Percentiles rank a stretch among this genome's conserved stretches.
Evolutionary conservation across 2,888 invertebrate species (phyloP).

Genomic region (Heliothis peltigera): DNA sequence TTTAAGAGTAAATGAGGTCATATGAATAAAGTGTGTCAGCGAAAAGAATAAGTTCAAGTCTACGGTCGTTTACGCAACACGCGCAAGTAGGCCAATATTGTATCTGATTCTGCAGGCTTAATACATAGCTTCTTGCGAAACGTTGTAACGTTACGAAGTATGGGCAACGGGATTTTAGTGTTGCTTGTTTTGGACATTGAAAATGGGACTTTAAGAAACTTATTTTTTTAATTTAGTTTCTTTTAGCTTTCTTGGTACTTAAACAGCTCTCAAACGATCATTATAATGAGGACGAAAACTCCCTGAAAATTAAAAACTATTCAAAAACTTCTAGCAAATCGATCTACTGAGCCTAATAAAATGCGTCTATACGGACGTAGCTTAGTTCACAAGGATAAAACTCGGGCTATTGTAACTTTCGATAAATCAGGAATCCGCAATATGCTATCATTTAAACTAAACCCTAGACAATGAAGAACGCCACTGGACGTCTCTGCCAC

Average conservation of each 20-base stretch:
- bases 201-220: constrained; percentile 1
- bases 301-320: too few species aligned
- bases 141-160: constrained; percentile 29
- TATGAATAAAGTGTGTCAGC: constrained; percentile 71
- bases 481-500: too few species aligned
- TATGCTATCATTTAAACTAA: too few species aligned
- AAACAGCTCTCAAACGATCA: too few species aligned
- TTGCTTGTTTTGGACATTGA: constrained; percentile 7
- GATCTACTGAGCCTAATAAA: too few species aligned
- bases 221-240: not conserved
- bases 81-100: constrained; percentile 84
- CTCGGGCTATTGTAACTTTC: too few species aligned
- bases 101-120: constrained; percentile 71
- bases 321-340: too few species aligned
- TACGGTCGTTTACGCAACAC: constrained; percentile 86
- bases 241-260: not conserved
- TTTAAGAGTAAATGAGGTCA: constrained; percentile 24
- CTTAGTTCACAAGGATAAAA: too few species aligned
- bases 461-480: too few species aligned
- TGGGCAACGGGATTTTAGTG: constrained; percentile 21
- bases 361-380: too few species aligned
- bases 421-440: too few species aligned
- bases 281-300: too few species aligned
- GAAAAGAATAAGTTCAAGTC: constrained; percentile 85
- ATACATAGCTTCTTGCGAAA: constrained; percentile 47